Conservation (phyloP, 2,113 vertebrate genomes). For the Cryptomyrus ogoouensis region DNA sequence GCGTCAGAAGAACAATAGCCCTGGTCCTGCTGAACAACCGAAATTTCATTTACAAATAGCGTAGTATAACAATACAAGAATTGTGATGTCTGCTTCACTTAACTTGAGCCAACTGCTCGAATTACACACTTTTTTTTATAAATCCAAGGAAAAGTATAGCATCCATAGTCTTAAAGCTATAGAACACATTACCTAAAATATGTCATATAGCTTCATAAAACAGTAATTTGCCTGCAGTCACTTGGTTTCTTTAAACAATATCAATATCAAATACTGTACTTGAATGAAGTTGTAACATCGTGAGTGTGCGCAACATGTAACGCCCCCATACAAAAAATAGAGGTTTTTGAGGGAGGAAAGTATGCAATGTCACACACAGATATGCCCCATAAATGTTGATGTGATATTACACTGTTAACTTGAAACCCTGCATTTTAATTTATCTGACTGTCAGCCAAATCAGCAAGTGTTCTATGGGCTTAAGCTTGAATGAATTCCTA, state of each 20-base stretch:
- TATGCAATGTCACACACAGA: not conserved
- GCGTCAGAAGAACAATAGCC: too few relatives aligned
- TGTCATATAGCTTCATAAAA: not conserved
- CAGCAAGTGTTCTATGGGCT: not conserved
- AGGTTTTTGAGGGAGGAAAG: not conserved
- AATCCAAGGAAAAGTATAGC: not conserved
- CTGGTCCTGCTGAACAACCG: too few relatives aligned
- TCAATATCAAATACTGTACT: not conserved
- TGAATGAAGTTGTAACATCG: not conserved
- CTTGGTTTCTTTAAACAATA: not conserved
- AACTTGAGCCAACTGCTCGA: not conserved
- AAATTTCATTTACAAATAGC: too few relatives aligned
- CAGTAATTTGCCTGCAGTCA: not conserved
- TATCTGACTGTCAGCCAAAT: not conserved
- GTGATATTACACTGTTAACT: not conserved
- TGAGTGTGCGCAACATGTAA: not conserved
- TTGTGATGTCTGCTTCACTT: not conserved
- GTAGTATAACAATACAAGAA: not conserved
- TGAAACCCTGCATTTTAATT: not conserved
- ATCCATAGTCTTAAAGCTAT: not conserved
- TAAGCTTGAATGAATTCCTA: not conserved
- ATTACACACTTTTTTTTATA: not conserved
- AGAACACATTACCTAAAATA: not conserved
- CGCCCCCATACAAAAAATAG: not conserved
- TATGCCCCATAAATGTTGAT: not conserved